Percentiles rank a stretch among this genome's conserved stretches.
These are phyloP conservation scores for Zoroaster sp. DNA, from an alignment of 53 echinoderm and acorn worm genomes.

Conservation along the genomic window DNA sequence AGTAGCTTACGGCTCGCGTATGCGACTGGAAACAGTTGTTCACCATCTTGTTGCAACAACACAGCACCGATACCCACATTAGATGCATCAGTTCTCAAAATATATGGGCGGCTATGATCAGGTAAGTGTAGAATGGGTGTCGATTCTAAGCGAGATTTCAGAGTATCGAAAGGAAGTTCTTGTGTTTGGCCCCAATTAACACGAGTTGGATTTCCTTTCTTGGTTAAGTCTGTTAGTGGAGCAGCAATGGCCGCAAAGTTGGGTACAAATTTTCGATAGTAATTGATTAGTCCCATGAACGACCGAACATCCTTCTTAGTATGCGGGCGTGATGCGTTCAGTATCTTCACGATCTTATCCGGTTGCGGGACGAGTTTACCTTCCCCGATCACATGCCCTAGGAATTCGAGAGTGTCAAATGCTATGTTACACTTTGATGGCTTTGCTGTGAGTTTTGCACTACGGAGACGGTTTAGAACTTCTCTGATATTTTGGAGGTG, in stretches of 20 bases:
- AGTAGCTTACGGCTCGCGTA: constrained; percentile 21
- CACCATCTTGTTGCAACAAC: constrained; percentile 4
- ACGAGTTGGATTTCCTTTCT: constrained; percentile 9
- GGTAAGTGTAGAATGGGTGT: not conserved
- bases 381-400: constrained; percentile 32
- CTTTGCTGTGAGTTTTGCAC: constrained; percentile 25
- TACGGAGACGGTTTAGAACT: constrained; percentile 4
- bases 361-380: not conserved
- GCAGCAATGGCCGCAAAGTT: constrained; percentile 45
- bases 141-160: not conserved
- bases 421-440: constrained; percentile 41
- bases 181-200: constrained; percentile 29
- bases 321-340: constrained; percentile 13
- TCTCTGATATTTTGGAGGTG: not conserved
- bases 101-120: not conserved
- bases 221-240: constrained; percentile 41
- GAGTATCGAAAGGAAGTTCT: constrained; percentile 25
- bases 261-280: constrained; percentile 51
- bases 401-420: not conserved
- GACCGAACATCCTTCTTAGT: constrained; percentile 56
- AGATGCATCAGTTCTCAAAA: constrained; percentile 9
- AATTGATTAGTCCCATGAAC: constrained; percentile 33
- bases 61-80: constrained; percentile 27
- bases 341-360: constrained; percentile 1
- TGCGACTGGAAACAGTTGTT: not conserved